Percentiles rank a stretch among this genome's conserved stretches.
Conservation (phyloP, 2,113 vertebrate species). For the Bettongia penicillata region DNA sequence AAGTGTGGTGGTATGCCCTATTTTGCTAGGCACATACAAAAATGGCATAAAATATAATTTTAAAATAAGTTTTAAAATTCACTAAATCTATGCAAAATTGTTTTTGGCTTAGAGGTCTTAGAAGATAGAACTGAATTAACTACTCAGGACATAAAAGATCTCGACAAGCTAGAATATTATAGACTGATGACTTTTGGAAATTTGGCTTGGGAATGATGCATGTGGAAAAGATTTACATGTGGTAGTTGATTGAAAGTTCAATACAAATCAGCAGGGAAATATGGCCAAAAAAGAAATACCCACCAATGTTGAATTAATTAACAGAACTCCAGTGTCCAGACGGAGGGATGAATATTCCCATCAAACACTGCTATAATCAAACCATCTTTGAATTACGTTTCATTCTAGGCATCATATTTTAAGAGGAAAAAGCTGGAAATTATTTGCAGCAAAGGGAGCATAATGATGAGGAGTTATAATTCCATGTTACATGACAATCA, state of each 20-base stretch:
- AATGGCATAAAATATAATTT: not conserved
- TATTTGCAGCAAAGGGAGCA: not conserved
- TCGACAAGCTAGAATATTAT: not conserved
- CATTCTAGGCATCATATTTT: not conserved
- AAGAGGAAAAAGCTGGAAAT: not conserved
- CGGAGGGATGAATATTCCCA: not conserved
- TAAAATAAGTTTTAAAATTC: not conserved
- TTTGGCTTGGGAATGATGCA: not conserved
- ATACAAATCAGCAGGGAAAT: not conserved
- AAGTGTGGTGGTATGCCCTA: not conserved
- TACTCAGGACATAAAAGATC: not conserved
- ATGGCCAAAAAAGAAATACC: not conserved
- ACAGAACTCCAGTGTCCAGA: not conserved
- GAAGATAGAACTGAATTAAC: not conserved
- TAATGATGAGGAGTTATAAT: not conserved
- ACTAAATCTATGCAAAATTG: not conserved
- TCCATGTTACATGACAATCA: not conserved
- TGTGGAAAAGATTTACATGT: not conserved
- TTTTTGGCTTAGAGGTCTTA: not conserved
- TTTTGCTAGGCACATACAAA: constrained; percentile 53
- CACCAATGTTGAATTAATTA: not conserved
- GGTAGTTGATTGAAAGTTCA: not conserved
- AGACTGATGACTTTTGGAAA: not conserved
- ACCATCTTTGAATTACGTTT: not conserved
- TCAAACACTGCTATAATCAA: not conserved